These are phyloP conservation scores for Sphinx pinastri DNA, from an alignment of 2,888 invertebrate species.

Conservation along the genomic window DNA sequence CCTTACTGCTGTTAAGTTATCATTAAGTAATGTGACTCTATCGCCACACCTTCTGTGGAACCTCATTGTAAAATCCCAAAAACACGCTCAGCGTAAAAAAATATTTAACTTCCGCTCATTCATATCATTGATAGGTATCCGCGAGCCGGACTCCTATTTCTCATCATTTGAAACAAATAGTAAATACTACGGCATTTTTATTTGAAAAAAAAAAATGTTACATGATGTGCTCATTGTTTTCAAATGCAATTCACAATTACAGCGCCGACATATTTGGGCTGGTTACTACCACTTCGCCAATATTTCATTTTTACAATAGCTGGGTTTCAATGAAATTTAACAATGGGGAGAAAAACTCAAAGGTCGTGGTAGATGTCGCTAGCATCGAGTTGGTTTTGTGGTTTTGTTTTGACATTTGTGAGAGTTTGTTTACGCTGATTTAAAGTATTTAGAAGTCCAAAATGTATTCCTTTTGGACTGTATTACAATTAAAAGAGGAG, in stretches of 20 bases:
- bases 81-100: slow-evolving; percentile 32
- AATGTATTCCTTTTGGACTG: no score
- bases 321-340: no score
- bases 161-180: slow-evolving; percentile 11
- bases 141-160: not conserved
- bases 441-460: no score
- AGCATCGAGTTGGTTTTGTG: no score
- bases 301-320: not conserved
- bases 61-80: slow-evolving; percentile 67
- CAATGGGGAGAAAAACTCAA: no score
- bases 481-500: no score
- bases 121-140: not conserved
- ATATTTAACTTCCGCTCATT: not conserved
- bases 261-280: not conserved
- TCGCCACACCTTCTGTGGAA: slow-evolving; percentile 94
- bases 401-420: no score
- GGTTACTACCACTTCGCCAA: not conserved
- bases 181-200: slow-evolving; percentile 1
- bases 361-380: no score
- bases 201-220: not conserved
- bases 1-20: slow-evolving; percentile 91
- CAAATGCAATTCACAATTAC: not conserved
- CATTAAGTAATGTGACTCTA: slow-evolving; percentile 92
- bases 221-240: slow-evolving; percentile 18
- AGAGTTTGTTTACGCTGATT: no score